These are phyloP conservation scores for Callyntrura guangdongensis DNA, from an alignment of 2,888 invertebrate genomes.

Conservation along the genomic window DNA sequence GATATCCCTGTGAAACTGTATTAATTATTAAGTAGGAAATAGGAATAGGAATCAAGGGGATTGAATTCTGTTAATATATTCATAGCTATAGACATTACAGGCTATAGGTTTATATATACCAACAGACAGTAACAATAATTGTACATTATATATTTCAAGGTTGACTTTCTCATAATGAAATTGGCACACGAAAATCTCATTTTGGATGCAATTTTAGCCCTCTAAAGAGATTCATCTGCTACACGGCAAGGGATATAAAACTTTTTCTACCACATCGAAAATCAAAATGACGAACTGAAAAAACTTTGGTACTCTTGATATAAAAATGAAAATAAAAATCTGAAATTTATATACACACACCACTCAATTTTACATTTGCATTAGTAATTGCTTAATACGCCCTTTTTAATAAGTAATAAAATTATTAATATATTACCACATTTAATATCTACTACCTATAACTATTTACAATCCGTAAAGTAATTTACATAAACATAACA, in stretches of 20 bases:
- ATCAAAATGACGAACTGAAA: neutral
- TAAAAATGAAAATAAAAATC: conserved; percentile 38
- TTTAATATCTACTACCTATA: no score
- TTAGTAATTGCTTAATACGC: neutral
- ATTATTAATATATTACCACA: no score
- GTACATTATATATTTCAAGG: neutral
- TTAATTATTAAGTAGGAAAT: neutral
- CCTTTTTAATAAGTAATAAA: no score
- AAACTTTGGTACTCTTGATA: conserved; percentile 49
- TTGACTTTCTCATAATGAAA: conserved; percentile 26
- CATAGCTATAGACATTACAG: neutral
- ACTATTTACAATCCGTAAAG: neutral
- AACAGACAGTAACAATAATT: neutral
- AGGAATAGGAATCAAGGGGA: conserved; percentile 48
- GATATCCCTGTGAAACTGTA: neutral
- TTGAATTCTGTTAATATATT: conserved; percentile 33
- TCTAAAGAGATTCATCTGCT: conserved; percentile 13
- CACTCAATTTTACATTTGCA: neutral
- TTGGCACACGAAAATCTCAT: conserved; percentile 41
- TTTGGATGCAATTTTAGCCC: neutral
- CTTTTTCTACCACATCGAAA: neutral
- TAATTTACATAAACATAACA: neutral
- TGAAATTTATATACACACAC: neutral
- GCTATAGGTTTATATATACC: no score
- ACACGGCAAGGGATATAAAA: neutral